These are phyloP conservation scores for Dicyrtoma fusca DNA, from an alignment of 2,888 invertebrate genomes.

Conservation along the genomic window DNA sequence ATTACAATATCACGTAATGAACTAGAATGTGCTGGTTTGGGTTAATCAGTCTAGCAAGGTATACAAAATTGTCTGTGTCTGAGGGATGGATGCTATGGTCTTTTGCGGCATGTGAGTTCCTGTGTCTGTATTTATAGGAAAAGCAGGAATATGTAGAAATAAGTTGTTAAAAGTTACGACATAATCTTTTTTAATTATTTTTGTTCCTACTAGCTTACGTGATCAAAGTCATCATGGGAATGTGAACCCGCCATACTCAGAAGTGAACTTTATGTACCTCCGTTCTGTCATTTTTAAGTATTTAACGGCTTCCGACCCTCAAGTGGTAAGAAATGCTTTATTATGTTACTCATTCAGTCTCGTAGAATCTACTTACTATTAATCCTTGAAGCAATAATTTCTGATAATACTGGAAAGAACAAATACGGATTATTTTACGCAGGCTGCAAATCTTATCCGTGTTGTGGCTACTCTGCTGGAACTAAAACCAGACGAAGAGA, in stretches of 20 bases:
- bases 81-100: too few species aligned
- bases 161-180: too few species aligned
- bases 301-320: conserved; percentile 54
- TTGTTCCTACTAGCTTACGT: conserved; percentile 27
- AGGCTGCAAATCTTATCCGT: conserved; percentile 50
- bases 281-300: conserved; percentile 53
- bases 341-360: too few species aligned
- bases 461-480: conserved; percentile 53
- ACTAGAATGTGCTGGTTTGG: too few species aligned
- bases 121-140: too few species aligned
- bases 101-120: too few species aligned
- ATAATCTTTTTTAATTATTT: too few species aligned
- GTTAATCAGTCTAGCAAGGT: too few species aligned
- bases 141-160: too few species aligned
- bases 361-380: too few species aligned
- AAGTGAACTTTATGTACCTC: conserved; percentile 48
- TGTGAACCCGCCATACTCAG: conserved; percentile 9
- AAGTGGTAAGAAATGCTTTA: conserved; percentile 46
- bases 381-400: background rate
- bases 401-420: background rate
- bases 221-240: conserved; percentile 38
- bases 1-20: too few species aligned
- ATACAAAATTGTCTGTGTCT: too few species aligned
- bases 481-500: conserved; percentile 50
- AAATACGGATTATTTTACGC: conserved; percentile 1